Base-by-base conservation (phyloP, 2,888 invertebrate genomes). In the Hypomecis atomaria region DNA sequence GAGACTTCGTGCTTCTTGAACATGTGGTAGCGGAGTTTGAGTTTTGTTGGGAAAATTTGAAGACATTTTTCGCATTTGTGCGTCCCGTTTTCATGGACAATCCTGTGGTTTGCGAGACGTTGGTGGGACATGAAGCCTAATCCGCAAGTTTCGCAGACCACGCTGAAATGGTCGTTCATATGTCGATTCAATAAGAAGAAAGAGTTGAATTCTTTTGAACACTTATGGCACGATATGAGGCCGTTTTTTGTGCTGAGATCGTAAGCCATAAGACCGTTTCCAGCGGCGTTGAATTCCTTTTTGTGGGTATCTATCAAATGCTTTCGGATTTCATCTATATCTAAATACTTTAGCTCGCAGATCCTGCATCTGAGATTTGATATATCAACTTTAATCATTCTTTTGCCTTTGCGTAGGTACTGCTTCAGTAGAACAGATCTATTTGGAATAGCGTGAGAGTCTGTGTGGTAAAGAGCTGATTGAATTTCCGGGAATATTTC, bases 141-240 rank as follows among this genome's bases (percentile, higher is more conserved):
- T 0, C 92, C 92, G 62, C 92, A 92, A 0, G 87, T 90, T 69
- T 92, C 92, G 63, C 92, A 92, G 0, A 91, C 91, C 0, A 92
- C 91, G 59, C 78, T 92, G 48, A 85, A 92, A 73, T 92, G 92
- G 0, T 77, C 91, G 49, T 92, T 92, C 92, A 92, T 92, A 67
- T 92, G 92, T 33, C 88, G 76, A 44, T 91, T 92, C 1, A 92
- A 69, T 10, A 90, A 76, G 57, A 90, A 91, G 70, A 92, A 92
- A 0, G 92, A 85, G 64, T 89, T 90, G 58, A 92, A 92, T 0
- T 82, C 81, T 66, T 92, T 91, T 1, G 74, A 75, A 58, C 92
- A 92, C 64, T 84, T 89, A 49, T 88, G 87, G 59, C 92, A 92
- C 0, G 87, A 78, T 0, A 91, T 64, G 3, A 87, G 76, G 0